A percentile compares a stretch with the other conserved stretches of the same genome.
These are phyloP conservation scores for Macrotrachela quadricornifera DNA, from an alignment of 1,140 invertebrate genomes.

Conservation along the genomic window DNA sequence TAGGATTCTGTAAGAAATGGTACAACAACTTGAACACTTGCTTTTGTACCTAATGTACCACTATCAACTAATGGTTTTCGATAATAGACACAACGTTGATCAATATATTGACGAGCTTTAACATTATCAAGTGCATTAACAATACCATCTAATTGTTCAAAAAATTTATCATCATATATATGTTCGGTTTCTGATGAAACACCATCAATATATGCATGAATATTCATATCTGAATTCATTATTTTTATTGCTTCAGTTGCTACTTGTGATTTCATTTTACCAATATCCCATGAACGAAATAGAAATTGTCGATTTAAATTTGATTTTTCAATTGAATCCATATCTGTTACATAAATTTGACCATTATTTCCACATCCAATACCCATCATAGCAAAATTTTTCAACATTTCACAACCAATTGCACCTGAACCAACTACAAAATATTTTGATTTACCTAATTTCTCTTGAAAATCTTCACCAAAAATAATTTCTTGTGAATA, in stretches of 20 bases:
- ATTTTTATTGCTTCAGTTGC: conserved; percentile 49
- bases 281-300: conserved; percentile 72
- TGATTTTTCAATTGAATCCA: conserved; percentile 96
- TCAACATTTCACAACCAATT: conserved; percentile 92
- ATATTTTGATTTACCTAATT: conserved; percentile 47
- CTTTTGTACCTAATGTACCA: conserved; percentile 93
- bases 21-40: conserved; percentile 85
- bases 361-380: conserved; percentile 44
- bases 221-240: conserved; percentile 78
- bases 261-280: conserved; percentile 63
- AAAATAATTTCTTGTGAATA: conserved; percentile 82
- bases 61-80: conserved; percentile 83
- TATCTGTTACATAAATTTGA: conserved; percentile 68
- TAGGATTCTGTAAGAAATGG: conserved; percentile 78
- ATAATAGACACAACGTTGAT: conserved; percentile 88
- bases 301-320: conserved; percentile 96
- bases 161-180: conserved; percentile 82
- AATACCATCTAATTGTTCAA: conserved; percentile 70
- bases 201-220: conserved; percentile 68
- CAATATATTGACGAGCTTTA: conserved; percentile 85
- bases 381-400: conserved; percentile 96
- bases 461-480: conserved; percentile 66
- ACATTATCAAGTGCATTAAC: conserved; percentile 94
- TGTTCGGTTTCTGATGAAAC: conserved; percentile 83
- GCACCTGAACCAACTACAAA: conserved; percentile 79